Conservation (phyloP, 2,113 vertebrate genomes). For the Ariopsis seemanni region DNA sequence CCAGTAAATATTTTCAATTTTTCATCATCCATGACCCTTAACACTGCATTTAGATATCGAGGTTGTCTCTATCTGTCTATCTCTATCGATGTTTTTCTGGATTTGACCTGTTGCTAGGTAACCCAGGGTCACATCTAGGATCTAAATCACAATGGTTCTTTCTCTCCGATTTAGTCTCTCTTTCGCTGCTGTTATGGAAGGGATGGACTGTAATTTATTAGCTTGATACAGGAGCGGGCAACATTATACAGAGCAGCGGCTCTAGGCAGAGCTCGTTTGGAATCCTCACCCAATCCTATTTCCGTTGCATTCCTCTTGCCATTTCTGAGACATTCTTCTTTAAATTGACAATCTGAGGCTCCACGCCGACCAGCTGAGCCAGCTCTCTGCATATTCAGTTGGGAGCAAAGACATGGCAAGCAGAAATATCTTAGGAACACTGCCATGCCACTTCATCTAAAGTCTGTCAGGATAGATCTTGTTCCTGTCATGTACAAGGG, state of each 20-base stretch:
- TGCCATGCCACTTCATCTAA: conserved; percentile 46
- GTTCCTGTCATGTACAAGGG: conserved; percentile 32
- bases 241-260: conserved; percentile 52
- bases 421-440: conserved; percentile 43
- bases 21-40: not conserved
- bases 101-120: conserved; percentile 65
- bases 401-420: conserved; percentile 42
- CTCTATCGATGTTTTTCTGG: conserved; percentile 16
- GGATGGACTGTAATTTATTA: conserved; percentile 60
- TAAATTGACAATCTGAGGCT: conserved; percentile 56
- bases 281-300: conserved; percentile 57
- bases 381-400: conserved; percentile 53
- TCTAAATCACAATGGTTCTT: conserved; percentile 60
- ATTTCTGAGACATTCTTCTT: conserved; percentile 57
- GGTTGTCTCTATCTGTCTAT: conserved; percentile 11
- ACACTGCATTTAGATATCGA: not conserved
- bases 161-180: conserved; percentile 52
- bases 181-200: conserved; percentile 52
- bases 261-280: conserved; percentile 52
- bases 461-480: conserved; percentile 39
- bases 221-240: conserved; percentile 53
- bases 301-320: conserved; percentile 56
- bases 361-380: conserved; percentile 53
- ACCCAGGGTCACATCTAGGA: conserved; percentile 62
- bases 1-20: not conserved